Evolutionary conservation across 1,140 invertebrate species (phyloP), one percentile per base, ranked within the genome.

Genomic region (Lineus longissimus): DNA sequence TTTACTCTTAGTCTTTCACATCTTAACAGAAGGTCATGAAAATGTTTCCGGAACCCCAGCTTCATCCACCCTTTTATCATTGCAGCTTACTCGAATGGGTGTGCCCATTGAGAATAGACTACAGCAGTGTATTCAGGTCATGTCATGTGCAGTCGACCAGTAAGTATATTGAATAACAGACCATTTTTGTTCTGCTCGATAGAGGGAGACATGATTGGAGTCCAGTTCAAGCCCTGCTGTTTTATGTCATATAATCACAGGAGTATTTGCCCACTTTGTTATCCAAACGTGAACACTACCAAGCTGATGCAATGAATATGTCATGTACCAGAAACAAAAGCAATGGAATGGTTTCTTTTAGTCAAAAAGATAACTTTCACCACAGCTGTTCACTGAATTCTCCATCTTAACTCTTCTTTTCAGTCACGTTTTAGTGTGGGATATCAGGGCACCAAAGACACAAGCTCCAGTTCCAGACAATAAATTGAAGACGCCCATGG

Each of bases 401-500:
- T 23, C 47, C 15, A 36, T 63, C 51, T 22, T 25, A n/a, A n/a
- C n/a, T n/a, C n/a, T 45, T 19, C 45, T 54, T 71, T 68, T 4
- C 63, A 74, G 77, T 66, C 71, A 67, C 65, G 72, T 82, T 6
- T 58, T 81, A 41, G 68, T 82, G n/a, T 82, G 81, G 81, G 81
- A 82, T 62, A 79, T 74, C 17, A 61, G 77, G 41, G 69, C 73
- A 45, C 66, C 73, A 11, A 76, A 68, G 67, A 64, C 41, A 22
- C 31, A 30, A 29, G 27, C 70, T 68, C 9, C 64, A 67, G 22
- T 65, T 68, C 30, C 61, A 67, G 17, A 30, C 56, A 63, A 9
- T 66, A 68, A 43, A 67, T 75, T 30, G 68, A 74, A 43, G 70
- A 78, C n/a, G 47, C 73, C 72, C 11, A 73, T 77, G 67, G 75